Base-by-base conservation (phyloP, 2,888 invertebrate genomes). In the Thecophora atra region DNA sequence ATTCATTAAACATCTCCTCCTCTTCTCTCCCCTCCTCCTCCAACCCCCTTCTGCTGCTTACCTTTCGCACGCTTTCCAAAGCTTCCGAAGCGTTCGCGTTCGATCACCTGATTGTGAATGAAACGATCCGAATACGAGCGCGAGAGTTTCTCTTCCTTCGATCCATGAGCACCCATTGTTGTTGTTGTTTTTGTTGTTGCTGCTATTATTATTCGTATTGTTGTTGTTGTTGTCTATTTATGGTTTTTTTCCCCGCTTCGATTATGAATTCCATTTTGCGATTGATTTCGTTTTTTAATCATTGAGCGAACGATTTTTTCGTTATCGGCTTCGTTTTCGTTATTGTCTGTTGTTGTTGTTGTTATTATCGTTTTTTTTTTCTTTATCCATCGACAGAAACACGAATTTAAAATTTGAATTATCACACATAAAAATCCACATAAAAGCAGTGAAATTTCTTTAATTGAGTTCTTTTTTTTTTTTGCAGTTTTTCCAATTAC, bases 101-200 rank as follows among this genome's bases (percentile, higher is more conserved):
- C 90, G 77, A 91, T 89, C 78, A 91, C 90, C 79, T 87, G 86
- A 30, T 81, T 84, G 77, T 87, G 87, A 56, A 87, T 86, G 71
- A 83, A 87, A 58, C 87, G 87, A 85, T 90, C 91, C 56, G 92
- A 91, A 80, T 89, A 89, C 77, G 90, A 89, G 81, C 91, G 89
- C 81, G 90, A 89, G 76, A 92, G 88, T 87, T 92, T 92, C 28
- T 28, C 58, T 87, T 92, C 92, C 88, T 92, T 93, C 74, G 92
- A 92, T 81, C 92, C 91, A 87, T 92, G 91, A 78, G 92, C 92
- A 80, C 93, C 93, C 93, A 93, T 93, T 79, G 42, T 74, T 64
- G 13, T 26, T 17, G 17, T 42, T 54, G n/a, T 54, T 24, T 28
- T 11, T 56, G 8, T 19, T 28, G n/a, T 21, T 37, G n/a, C n/a